Evolutionary conservation across 2,797 vertebrate genomes (phyloP), one percentile per base, ranked within the genome.

Genomic region (Sebastes steindachneri): DNA sequence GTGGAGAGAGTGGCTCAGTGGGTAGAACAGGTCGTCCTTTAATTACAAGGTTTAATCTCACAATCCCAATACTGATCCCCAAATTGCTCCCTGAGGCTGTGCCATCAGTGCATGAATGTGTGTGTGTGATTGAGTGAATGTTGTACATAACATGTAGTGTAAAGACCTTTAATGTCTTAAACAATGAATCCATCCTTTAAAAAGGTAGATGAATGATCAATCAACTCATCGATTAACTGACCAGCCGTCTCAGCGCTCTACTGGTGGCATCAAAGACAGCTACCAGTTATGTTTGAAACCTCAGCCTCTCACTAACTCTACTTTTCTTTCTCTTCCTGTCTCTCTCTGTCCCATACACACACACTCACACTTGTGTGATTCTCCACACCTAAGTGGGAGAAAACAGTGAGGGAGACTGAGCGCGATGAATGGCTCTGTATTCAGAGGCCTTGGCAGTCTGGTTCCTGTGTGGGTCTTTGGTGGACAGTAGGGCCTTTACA

Each of bases 301-400:
- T 29, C 41, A 28, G 29, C 29, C 17, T 29, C 15, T 29, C 5
- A 4, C 53, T n/a, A 73, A 51, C 64, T 31, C 26, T 60, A n/a
- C 37, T 28, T 51, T 26, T 26, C 68, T 60, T 41, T 53, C 45
- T 67, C 25, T 45, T 65, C 19, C 60, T 57, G 25, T 73, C 68
- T 73, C 37, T 15, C 19, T 72, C 51, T 19, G 9, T 26, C 65
- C 53, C 79, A 19, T 66, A 69, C 21, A 72, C 28, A 72, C 28
- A 72, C 28, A 58, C 65, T 64, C 84, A 76, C 15, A 33, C 54
- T 2, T 8, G 29, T 74, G 84, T 76, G 82, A 86, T 82, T 88
- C 87, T 77, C 77, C 69, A 62, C 87, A 90, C 83, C 77, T 69
- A 66, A 59, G 87, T 91, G 85, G 85, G 89, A 90, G 87, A 77